These are phyloP conservation scores for Aspidapion aeneum DNA, from an alignment of 2,888 invertebrate species.

Conservation along the genomic window DNA sequence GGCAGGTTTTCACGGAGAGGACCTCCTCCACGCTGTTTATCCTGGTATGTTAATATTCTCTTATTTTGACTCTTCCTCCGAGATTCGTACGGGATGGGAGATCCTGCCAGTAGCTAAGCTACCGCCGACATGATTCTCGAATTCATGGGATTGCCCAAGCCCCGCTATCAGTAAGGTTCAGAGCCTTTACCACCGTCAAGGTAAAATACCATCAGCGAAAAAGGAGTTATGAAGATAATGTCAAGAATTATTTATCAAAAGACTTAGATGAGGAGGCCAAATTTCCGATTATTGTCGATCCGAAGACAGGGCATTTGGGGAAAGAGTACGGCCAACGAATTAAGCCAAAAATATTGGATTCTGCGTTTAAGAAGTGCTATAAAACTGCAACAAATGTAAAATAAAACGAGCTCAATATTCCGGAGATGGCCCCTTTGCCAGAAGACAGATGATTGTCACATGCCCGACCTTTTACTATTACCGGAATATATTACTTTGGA, in stretches of 20 bases:
- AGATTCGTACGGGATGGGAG: too few species aligned
- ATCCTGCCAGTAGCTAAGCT: too few species aligned
- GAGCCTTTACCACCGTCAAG: too few species aligned
- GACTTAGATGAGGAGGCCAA: not conserved
- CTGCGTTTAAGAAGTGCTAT: not conserved
- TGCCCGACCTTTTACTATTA: conserved; percentile 9
- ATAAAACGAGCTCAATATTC: too few species aligned
- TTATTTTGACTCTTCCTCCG: too few species aligned
- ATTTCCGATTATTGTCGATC: not conserved
- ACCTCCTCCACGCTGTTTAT: too few species aligned
- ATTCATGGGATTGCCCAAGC: too few species aligned
- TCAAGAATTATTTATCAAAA: not conserved
- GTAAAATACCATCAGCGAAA: too few species aligned
- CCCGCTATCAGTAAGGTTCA: too few species aligned
- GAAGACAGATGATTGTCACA: not conserved
- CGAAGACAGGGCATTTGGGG: not conserved
- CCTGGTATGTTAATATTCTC: too few species aligned
- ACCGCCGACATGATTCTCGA: too few species aligned
- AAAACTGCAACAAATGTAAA: not conserved
- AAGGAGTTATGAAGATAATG: not conserved
- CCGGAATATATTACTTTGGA: conserved; percentile 15
- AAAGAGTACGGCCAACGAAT: not conserved
- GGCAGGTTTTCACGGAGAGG: not conserved
- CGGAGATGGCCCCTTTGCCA: too few species aligned
- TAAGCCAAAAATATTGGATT: not conserved